phyloP scores from a whole-genome alignment of 1,140 invertebrate genomes.

The Lordiphosa mommai region DNA sequence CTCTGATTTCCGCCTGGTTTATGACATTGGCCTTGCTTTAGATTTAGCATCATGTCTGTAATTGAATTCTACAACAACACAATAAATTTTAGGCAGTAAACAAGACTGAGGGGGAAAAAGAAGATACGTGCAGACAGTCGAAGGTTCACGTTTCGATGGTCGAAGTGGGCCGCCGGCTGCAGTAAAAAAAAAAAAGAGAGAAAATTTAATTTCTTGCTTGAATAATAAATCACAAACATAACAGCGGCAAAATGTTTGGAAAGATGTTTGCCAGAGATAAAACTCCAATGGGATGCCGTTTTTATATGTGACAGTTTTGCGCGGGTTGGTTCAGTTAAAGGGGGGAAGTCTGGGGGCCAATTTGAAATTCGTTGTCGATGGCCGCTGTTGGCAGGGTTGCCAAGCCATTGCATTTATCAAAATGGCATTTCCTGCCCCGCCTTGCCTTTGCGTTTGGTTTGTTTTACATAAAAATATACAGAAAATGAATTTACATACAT shows the following conservation, averaged over 20 bases:
- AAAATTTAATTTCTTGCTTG: constrained; percentile 78
- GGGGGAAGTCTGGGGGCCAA: constrained; percentile 22
- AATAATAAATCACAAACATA: constrained; percentile 79
- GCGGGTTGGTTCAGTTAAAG: background rate
- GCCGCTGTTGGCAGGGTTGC: constrained; percentile 19
- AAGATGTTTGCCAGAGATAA: constrained; percentile 62
- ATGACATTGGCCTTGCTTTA: too few species aligned
- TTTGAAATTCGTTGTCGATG: constrained; percentile 66
- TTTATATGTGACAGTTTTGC: constrained; percentile 15
- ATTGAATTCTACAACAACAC: constrained; percentile 69
- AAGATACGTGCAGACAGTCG: constrained; percentile 28
- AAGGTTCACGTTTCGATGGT: background rate
- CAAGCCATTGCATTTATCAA: constrained; percentile 64
- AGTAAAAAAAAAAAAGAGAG: constrained; percentile 56
- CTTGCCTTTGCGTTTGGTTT: constrained; percentile 10
- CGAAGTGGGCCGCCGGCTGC: constrained; percentile 9
- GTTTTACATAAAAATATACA: constrained; percentile 2
- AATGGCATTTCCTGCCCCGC: constrained; percentile 54
- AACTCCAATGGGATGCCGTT: constrained; percentile 20
- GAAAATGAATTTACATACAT: background rate
- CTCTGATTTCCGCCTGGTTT: background rate
- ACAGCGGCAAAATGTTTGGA: constrained; percentile 33
- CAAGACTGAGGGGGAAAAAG: constrained; percentile 9
- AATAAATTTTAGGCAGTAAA: constrained; percentile 71
- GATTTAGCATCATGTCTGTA: constrained; percentile 14